Evolutionary conservation across 2,113 vertebrate genomes (phyloP).

Genomic region (Bungarus multicinctus): DNA sequence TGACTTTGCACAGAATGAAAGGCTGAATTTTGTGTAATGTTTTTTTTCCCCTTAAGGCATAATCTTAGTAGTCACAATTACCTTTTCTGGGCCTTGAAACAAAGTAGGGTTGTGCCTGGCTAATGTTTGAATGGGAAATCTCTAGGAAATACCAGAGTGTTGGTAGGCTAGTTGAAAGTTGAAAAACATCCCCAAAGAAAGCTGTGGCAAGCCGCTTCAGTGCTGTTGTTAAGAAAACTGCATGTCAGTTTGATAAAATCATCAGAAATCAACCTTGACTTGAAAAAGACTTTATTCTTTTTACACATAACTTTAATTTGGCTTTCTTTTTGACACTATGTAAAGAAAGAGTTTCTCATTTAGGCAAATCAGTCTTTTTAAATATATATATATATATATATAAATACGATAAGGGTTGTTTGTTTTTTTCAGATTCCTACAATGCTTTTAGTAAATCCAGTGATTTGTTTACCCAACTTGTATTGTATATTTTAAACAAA

Average conservation of each 20-base stretch:
- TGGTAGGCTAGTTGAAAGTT: not conserved
- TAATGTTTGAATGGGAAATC: not conserved
- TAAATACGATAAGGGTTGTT: not conserved
- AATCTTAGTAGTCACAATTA: not conserved
- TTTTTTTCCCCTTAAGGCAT: not conserved
- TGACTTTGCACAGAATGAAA: not conserved
- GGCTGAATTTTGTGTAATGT: not conserved
- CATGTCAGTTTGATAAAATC: not conserved
- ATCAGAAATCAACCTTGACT: not conserved
- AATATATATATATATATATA: not conserved
- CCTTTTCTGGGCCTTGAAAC: not conserved
- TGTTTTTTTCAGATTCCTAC: not conserved
- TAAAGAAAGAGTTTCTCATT: not conserved
- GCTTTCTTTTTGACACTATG: not conserved
- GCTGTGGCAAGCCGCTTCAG: not conserved
- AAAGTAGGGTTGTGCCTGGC: not conserved
- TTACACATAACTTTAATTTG: not conserved
- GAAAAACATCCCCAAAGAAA: not conserved
- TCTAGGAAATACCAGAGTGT: not conserved
- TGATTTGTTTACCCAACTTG: not conserved
- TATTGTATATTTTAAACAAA: not conserved
- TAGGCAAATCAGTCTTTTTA: not conserved
- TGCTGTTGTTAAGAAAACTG: not conserved
- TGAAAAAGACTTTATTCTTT: not conserved
- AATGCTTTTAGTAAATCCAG: not conserved